A percentile compares a stretch with the other conserved stretches of the same genome.
phyloP scores from a whole-genome alignment of 2,113 vertebrate species.

The Podarcis cretensis region DNA sequence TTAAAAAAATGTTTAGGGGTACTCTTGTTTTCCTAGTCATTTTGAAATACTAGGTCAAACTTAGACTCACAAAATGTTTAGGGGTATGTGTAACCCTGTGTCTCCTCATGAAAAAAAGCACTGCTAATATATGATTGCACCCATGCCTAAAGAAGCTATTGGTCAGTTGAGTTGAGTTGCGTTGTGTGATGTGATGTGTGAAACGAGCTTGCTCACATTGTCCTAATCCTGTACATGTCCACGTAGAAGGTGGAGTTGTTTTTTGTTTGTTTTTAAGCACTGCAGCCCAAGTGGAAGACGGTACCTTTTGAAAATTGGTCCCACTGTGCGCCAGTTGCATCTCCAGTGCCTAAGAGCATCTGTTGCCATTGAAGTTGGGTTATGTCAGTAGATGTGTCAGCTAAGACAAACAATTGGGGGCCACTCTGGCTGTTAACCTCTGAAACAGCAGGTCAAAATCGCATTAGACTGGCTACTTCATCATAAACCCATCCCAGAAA shows the following conservation, averaged over 20 bases:
- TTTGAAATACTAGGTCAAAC: no score
- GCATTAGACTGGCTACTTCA: slow-evolving; percentile 34
- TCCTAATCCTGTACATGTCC: neutral
- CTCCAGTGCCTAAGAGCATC: neutral
- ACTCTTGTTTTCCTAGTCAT: no score
- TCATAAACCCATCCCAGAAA: slow-evolving; percentile 43
- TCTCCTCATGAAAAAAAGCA: no score
- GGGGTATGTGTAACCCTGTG: no score
- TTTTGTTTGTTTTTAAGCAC: no score
- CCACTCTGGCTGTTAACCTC: neutral
- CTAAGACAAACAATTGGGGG: slow-evolving; percentile 28
- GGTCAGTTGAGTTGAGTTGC: no score
- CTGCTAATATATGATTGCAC: no score
- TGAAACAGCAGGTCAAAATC: slow-evolving; percentile 27
- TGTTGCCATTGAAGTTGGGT: slow-evolving; percentile 26
- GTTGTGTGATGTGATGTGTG: no score
- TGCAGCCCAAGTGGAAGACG: neutral
- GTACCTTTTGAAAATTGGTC: neutral
- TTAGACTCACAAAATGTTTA: no score
- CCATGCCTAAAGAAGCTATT: no score
- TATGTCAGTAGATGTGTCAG: slow-evolving; percentile 1
- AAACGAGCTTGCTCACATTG: no score
- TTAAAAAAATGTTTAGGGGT: no score
- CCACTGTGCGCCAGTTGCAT: neutral
- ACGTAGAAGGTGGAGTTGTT: neutral